Percentiles rank a stretch among this genome's conserved stretches.
Evolutionary conservation across 1,140 invertebrate species (phyloP).

Genomic region (Phocides pigmalion): DNA sequence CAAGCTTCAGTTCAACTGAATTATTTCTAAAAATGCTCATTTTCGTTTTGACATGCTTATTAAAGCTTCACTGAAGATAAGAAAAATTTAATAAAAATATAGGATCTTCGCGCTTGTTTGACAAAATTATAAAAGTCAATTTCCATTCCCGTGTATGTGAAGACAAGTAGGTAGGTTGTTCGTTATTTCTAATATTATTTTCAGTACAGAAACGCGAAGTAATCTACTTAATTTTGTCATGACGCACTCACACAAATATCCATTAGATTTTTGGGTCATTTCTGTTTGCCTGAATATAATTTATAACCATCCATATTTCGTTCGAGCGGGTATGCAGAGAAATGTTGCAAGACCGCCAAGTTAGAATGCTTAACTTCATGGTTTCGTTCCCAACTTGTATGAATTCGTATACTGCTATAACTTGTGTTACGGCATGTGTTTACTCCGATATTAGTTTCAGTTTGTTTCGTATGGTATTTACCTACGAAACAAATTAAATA

Average conservation of each 20-base stretch:
- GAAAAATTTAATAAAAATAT: too few relatives aligned
- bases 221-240: neutral
- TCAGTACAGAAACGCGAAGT: neutral
- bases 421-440: conserved; percentile 57
- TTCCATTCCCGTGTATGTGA: too few relatives aligned
- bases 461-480: conserved; percentile 38
- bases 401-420: conserved; percentile 41
- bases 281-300: neutral
- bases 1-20: too few relatives aligned
- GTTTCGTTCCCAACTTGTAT: conserved; percentile 36
- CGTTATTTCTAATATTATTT: neutral
- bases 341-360: conserved; percentile 18
- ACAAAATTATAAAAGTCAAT: too few relatives aligned
- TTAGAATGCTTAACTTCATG: conserved; percentile 39
- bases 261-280: conserved; percentile 1
- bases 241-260: neutral
- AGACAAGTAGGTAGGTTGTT: too few relatives aligned
- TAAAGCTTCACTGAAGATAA: too few relatives aligned
- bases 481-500: conserved; percentile 22
- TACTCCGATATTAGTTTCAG: conserved; percentile 63
- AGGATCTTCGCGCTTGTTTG: too few relatives aligned
- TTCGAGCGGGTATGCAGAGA: neutral
- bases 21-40: too few relatives aligned
- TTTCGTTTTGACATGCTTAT: too few relatives aligned
- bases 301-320: neutral